These are phyloP conservation scores for Tiliqua scincoides DNA, from an alignment of 2,113 vertebrate genomes.

Conservation along the genomic window DNA sequence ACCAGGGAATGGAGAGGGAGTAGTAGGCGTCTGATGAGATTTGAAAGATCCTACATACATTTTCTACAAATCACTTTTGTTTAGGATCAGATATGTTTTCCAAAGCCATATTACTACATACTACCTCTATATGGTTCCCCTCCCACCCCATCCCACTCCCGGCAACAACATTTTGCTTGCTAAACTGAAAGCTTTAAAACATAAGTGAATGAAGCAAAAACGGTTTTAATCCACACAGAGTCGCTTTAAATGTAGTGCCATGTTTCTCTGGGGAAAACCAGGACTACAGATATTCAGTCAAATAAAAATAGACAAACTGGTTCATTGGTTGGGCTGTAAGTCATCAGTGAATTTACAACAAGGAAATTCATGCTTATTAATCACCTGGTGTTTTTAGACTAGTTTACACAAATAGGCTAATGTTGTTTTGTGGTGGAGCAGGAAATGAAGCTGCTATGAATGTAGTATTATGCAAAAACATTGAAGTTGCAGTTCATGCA, in stretches of 20 bases:
- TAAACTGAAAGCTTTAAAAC: background rate
- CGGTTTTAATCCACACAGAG: too few species aligned
- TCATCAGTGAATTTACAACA: background rate
- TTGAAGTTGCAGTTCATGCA: background rate
- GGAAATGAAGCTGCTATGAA: background rate
- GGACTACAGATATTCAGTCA: background rate
- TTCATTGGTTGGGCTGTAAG: background rate
- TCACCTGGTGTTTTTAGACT: background rate
- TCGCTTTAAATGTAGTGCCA: background rate
- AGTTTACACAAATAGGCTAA: background rate
- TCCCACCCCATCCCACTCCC: too few species aligned
- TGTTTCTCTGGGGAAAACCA: background rate
- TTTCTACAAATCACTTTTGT: background rate
- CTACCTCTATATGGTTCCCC: background rate
- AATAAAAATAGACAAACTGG: background rate
- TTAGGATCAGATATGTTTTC: too few species aligned
- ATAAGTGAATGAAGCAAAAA: too few species aligned
- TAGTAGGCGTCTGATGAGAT: background rate
- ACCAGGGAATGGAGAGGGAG: background rate
- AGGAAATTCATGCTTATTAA: background rate
- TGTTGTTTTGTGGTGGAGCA: background rate
- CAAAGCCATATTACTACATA: background rate
- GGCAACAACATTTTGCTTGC: background rate
- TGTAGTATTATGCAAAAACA: background rate
- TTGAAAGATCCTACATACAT: too few species aligned